Percentiles rank a stretch among this genome's conserved stretches.
These are phyloP conservation scores for Eublepharis macularius DNA, from an alignment of 2,113 vertebrate species.

Conservation along the genomic window DNA sequence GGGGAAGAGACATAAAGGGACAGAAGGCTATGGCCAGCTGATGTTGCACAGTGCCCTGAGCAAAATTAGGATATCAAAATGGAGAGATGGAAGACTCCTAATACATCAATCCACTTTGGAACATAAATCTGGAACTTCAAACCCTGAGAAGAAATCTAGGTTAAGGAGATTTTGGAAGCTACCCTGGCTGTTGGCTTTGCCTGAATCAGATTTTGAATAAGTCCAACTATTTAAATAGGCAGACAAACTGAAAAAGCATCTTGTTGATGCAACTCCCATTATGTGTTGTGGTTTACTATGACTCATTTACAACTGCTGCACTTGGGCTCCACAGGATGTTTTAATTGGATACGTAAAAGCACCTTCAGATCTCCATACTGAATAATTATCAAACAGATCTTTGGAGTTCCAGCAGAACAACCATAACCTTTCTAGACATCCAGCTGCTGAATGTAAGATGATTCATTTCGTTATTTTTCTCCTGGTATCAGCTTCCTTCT, in stretches of 20 bases:
- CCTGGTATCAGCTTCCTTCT: neutral
- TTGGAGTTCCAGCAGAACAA: constrained; percentile 24
- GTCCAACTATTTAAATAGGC: neutral
- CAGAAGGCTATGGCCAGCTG: too few species aligned
- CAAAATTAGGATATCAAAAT: too few species aligned
- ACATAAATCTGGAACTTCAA: too few species aligned
- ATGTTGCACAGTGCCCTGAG: too few species aligned
- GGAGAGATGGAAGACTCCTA: too few species aligned
- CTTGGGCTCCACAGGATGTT: neutral
- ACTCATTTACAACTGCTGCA: neutral
- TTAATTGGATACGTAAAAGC: neutral
- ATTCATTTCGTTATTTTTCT: constrained; percentile 15
- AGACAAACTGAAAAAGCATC: neutral
- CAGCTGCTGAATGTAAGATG: constrained; percentile 23
- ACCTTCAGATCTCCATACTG: neutral
- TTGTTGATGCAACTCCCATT: neutral
- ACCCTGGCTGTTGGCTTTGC: neutral
- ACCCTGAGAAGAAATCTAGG: too few species aligned
- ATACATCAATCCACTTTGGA: too few species aligned
- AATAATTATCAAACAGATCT: constrained; percentile 18
- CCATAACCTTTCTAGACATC: constrained; percentile 28
- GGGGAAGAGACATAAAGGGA: too few species aligned
- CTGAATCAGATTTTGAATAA: neutral
- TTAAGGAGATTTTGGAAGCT: too few species aligned
- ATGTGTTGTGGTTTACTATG: neutral